phyloP scores from a whole-genome alignment of 2,888 invertebrate genomes.

The Elmis aenea region DNA sequence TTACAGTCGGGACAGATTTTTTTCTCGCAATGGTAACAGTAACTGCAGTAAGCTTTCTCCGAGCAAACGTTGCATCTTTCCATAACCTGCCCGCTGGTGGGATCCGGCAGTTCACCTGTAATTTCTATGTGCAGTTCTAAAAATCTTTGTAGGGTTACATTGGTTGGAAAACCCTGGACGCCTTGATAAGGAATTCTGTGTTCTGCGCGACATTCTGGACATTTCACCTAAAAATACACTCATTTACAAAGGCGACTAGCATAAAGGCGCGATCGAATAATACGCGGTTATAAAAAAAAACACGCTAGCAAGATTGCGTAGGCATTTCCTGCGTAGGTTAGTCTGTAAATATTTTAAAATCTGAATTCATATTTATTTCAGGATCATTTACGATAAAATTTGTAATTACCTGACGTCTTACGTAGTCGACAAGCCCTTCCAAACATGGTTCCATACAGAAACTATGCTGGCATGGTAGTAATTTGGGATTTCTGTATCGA shows the following conservation, averaged over 20 bases:
- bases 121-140: slow-evolving; percentile 91
- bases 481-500: slow-evolving; percentile 94
- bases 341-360: too few relatives aligned
- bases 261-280: too few relatives aligned
- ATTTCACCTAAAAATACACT: slow-evolving; percentile 71
- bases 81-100: slow-evolving; percentile 87
- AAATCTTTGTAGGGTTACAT: slow-evolving; percentile 92
- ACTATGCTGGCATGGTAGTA: slow-evolving; percentile 98
- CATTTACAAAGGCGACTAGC: background rate
- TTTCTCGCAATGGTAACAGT: slow-evolving; percentile 95
- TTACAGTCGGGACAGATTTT: slow-evolving; percentile 96
- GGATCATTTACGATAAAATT: too few relatives aligned
- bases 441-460: slow-evolving; percentile 99
- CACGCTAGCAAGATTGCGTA: too few relatives aligned
- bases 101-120: slow-evolving; percentile 85
- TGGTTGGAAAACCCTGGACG: slow-evolving; percentile 90
- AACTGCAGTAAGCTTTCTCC: slow-evolving; percentile 81
- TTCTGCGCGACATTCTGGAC: slow-evolving; percentile 96
- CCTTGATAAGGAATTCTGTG: slow-evolving; percentile 95
- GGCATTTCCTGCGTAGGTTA: too few relatives aligned
- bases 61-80: slow-evolving; percentile 91
- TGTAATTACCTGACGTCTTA: slow-evolving; percentile 73
- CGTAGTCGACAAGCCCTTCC: slow-evolving; percentile 94
- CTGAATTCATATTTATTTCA: too few relatives aligned
- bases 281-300: too few relatives aligned